Conservation (phyloP, 2,113 vertebrate species). For the Xiphias gladius region DNA sequence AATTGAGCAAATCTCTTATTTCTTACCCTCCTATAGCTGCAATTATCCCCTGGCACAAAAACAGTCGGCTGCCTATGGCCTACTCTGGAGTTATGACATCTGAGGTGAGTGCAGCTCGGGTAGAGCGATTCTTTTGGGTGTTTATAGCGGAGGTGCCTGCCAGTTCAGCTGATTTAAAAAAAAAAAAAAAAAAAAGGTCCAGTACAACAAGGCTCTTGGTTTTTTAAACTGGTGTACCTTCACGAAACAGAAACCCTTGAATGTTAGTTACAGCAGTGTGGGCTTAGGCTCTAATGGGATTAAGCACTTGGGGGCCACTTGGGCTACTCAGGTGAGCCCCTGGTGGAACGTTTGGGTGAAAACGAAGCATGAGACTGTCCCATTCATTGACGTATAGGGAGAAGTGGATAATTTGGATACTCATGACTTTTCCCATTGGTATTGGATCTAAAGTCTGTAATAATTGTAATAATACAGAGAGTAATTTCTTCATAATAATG, state of each 20-base stretch:
- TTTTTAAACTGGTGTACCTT: constrained; percentile 1
- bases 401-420: too few species aligned
- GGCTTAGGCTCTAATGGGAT: background rate
- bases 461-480: too few species aligned
- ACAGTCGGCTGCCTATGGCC: constrained; percentile 69
- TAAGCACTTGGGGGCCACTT: background rate
- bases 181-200: constrained; percentile 11
- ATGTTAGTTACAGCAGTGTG: background rate
- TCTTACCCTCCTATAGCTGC: constrained; percentile 82
- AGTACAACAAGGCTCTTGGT: background rate
- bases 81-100: constrained; percentile 61
- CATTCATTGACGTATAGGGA: too few species aligned
- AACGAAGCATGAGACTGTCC: too few species aligned
- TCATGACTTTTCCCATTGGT: too few species aligned
- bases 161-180: constrained; percentile 10
- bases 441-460: too few species aligned
- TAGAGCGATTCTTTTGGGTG: constrained; percentile 14
- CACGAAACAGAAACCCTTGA: background rate
- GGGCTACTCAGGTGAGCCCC: background rate
- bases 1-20: constrained; percentile 87
- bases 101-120: constrained; percentile 59
- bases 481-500: too few species aligned
- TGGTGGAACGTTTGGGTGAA: background rate
- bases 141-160: constrained; percentile 33
- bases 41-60: constrained; percentile 71